Percentiles rank a stretch among this genome's conserved stretches.
These are phyloP conservation scores for Theodoxus fluviatilis DNA, from an alignment of 2,888 invertebrate genomes.

Conservation along the genomic window DNA sequence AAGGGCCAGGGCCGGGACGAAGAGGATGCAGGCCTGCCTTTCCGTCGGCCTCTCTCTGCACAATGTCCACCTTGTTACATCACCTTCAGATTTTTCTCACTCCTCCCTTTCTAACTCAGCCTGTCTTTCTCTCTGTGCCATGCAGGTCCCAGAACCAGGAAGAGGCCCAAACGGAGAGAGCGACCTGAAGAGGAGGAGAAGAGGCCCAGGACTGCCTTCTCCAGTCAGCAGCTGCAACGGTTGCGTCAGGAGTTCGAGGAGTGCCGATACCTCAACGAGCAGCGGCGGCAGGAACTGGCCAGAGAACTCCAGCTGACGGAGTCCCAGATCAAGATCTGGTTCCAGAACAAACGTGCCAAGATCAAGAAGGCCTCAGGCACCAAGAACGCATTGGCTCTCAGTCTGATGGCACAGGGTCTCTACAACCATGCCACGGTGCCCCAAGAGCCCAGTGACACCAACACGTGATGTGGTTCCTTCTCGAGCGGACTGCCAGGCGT, in stretches of 20 bases:
- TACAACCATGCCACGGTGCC: constrained; percentile 83
- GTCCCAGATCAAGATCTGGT: constrained; percentile 94
- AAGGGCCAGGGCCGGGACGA: too few relatives aligned
- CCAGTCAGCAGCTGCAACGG: constrained; percentile 81
- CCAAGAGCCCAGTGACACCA: too few relatives aligned
- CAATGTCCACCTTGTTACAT: too few relatives aligned
- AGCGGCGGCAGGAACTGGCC: constrained; percentile 87
- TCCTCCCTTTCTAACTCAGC: too few relatives aligned
- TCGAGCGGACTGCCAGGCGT: too few relatives aligned
- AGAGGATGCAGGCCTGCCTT: too few relatives aligned
- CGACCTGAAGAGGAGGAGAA: constrained; percentile 72
- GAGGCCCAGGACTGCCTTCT: constrained; percentile 93
- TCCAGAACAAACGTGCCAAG: constrained; percentile 95
- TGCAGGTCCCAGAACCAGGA: constrained; percentile 50
- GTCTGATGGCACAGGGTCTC: constrained; percentile 91
- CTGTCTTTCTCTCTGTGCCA: constrained; percentile 18
- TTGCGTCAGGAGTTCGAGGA: constrained; percentile 84
- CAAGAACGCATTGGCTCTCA: constrained; percentile 81
- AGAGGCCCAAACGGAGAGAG: too few relatives aligned
- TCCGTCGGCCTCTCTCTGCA: too few relatives aligned
- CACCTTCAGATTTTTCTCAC: too few relatives aligned
- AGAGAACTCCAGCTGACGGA: constrained; percentile 90
- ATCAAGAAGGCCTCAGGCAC: constrained; percentile 84
- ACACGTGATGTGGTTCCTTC: too few relatives aligned
- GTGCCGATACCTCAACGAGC: constrained; percentile 83